phyloP scores from a whole-genome alignment of 2,113 vertebrate species.

The Lophochroa leadbeateri region DNA sequence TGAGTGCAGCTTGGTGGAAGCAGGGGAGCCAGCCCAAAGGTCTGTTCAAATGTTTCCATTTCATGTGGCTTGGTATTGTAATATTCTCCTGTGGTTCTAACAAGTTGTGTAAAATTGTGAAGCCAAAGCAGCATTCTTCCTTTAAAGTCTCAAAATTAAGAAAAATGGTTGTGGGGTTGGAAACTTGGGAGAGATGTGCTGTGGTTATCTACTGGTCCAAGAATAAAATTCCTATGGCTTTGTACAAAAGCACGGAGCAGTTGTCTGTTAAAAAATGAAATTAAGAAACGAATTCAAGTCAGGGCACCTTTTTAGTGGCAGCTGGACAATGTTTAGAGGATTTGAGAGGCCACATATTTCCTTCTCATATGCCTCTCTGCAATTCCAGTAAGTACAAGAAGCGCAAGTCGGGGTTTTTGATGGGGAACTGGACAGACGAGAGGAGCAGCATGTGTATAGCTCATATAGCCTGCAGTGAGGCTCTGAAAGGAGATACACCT shows the following conservation, averaged over 20 bases:
- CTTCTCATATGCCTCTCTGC: not conserved
- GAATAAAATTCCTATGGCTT: slow-evolving; percentile 77
- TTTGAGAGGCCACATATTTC: not conserved
- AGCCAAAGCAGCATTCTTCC: slow-evolving; percentile 77
- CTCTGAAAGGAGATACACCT: not conserved
- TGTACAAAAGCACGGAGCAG: slow-evolving; percentile 56
- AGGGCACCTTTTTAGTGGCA: slow-evolving; percentile 43
- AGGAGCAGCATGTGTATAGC: not conserved
- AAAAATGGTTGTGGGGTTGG: slow-evolving; percentile 78
- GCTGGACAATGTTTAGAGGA: slow-evolving; percentile 8
- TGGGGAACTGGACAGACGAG: not conserved
- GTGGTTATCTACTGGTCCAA: slow-evolving; percentile 75
- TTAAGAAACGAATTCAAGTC: not conserved
- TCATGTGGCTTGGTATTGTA: slow-evolving; percentile 60
- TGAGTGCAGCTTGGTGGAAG: slow-evolving; percentile 27
- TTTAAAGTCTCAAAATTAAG: slow-evolving; percentile 80
- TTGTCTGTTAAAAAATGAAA: slow-evolving; percentile 39
- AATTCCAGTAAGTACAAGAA: slow-evolving; percentile 8
- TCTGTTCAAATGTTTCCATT: slow-evolving; percentile 68
- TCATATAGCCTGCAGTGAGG: not conserved
- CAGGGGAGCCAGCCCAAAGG: slow-evolving; percentile 30
- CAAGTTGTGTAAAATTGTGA: slow-evolving; percentile 65
- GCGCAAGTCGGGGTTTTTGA: not conserved
- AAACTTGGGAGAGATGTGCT: slow-evolving; percentile 79
- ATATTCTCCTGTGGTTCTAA: slow-evolving; percentile 61